phyloP scores from a whole-genome alignment of 1,140 invertebrate genomes.

The Papilio aristodemus region DNA sequence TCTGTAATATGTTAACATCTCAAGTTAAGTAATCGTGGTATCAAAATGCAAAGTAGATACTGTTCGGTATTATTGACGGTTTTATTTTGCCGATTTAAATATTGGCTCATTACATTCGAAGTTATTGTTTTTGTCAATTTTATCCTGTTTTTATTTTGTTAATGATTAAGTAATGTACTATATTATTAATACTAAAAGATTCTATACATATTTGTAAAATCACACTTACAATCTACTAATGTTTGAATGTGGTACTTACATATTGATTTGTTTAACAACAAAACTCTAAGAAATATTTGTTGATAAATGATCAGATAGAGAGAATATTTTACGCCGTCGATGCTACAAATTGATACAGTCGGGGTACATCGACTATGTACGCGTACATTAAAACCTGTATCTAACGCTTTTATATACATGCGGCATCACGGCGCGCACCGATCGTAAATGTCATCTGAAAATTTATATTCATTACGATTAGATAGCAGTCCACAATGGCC shows the following conservation, averaged over 20 bases:
- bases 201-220: neutral
- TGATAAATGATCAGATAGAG: conserved; percentile 64
- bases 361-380: conserved; percentile 51
- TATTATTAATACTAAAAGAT: no score
- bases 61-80: neutral
- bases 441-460: conserved; percentile 79
- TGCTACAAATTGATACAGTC: conserved; percentile 66
- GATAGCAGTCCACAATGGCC: conserved; percentile 71
- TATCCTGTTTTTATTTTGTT: no score
- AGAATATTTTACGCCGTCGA: conserved; percentile 56
- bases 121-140: no score
- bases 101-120: no score
- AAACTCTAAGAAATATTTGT: conserved; percentile 48
- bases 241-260: conserved; percentile 4
- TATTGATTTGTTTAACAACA: conserved; percentile 13
- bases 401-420: conserved; percentile 71
- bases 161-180: no score
- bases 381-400: conserved; percentile 61
- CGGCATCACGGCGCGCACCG: conserved; percentile 68
- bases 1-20: neutral
- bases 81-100: no score
- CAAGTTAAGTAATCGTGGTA: neutral
- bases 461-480: conserved; percentile 80
- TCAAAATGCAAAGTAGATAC: neutral
- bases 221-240: neutral